Evolutionary conservation across 2,888 invertebrate genomes (phyloP).

Genomic region (Drosophila kanekoi): DNA sequence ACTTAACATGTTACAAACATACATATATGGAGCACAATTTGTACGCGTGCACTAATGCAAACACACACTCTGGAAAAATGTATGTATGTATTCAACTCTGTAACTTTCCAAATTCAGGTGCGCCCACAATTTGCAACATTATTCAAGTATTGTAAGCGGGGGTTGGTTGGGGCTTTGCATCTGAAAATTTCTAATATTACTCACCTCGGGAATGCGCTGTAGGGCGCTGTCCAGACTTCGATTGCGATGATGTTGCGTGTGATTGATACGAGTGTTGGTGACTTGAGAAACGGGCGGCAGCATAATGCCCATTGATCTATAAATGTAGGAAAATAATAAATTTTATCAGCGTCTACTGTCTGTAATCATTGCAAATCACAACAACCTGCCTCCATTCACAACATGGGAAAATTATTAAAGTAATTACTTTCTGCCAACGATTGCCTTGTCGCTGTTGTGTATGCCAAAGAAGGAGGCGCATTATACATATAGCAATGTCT

Average conservation of each 20-base stretch:
- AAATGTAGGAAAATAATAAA: constrained; percentile 39
- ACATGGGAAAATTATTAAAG: constrained; percentile 25
- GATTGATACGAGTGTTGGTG: constrained; percentile 85
- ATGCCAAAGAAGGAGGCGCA: not conserved
- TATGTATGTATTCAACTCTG: constrained; percentile 18
- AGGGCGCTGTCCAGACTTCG: constrained; percentile 95
- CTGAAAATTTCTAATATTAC: constrained; percentile 39
- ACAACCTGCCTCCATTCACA: constrained; percentile 11
- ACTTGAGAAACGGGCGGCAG: constrained; percentile 85
- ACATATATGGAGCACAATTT: constrained; percentile 12
- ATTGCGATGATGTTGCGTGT: constrained; percentile 92
- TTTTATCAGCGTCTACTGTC: constrained; percentile 27
- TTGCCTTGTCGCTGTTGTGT: constrained; percentile 7
- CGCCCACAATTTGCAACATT: constrained; percentile 18
- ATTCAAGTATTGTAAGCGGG: not conserved
- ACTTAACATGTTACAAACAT: constrained; percentile 43
- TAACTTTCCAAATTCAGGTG: constrained; percentile 50
- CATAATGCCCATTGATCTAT: constrained; percentile 85
- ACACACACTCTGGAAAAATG: constrained; percentile 6
- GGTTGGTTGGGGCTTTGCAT: constrained; percentile 10
- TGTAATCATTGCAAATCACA: constrained; percentile 16
- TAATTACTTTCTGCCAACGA: constrained; percentile 37
- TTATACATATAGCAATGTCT: constrained; percentile 24
- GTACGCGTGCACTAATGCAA: constrained; percentile 1
- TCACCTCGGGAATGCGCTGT: constrained; percentile 93